Base-by-base conservation (phyloP, 2,888 invertebrate genomes). In the Netelia melanura region DNA sequence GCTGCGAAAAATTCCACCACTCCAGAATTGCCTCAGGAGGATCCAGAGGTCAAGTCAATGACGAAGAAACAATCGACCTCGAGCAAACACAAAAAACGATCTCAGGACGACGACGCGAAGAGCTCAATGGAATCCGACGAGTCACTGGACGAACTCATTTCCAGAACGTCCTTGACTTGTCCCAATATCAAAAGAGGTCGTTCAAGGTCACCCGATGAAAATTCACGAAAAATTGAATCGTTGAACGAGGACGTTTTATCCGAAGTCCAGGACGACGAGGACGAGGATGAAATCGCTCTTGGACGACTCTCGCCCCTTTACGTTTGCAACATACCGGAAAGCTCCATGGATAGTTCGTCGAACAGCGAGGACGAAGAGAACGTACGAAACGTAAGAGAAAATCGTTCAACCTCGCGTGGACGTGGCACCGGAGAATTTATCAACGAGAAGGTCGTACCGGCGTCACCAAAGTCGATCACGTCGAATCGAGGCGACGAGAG, bases 231-330 rank as follows among this genome's bases (percentile, higher is more conserved):
- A 14, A 86, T 79, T 52, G 87, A 87, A 10, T 88, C 89, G 1
- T 87, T 88, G 1, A 83, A 86, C 8, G 87, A 88, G 1, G 85
- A 81, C 1, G 44, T 65, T 11, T 56, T 62, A 8, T 82, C 81
- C 14, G 90, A 91, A 0, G 89, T 90, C 0, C 88, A 89, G 0
- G 84, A 84, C 9, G 75, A 87, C 1, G 87, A 89, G 8, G 86
- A 89, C 8, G 91, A 92, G 8, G 88, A 88, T 0, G 89, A 90
- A 43, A 83, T 89, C 25, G 89, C 86, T 0, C 87, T 89, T 9
- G 84, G 90, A 64, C 89, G 92, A 74, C 88, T 92, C 79, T 93
- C 92, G 0, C 93, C 93, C 1, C 80, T 91, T 52, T 93, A 91
- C 25, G 89, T 88, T 14, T 90, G 90, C 64, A 90, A 90, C n/a